phyloP scores from a whole-genome alignment of 2,888 invertebrate genomes.

The Lysandra coridon region DNA sequence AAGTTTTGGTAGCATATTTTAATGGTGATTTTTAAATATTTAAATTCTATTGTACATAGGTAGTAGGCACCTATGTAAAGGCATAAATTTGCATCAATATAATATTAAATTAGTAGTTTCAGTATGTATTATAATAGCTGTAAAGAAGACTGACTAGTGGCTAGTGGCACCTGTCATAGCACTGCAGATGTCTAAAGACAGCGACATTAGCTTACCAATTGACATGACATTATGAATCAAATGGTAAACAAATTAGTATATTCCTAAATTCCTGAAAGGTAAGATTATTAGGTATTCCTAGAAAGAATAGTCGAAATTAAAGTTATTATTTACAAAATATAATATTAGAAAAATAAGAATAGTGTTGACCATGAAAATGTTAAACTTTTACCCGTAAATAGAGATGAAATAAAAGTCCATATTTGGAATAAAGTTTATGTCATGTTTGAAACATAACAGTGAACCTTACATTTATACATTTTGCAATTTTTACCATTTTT shows the following conservation, averaged over 20 bases:
- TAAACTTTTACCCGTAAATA: neutral
- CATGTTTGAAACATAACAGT: conserved; percentile 55
- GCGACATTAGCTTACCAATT: neutral
- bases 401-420: conserved; percentile 54
- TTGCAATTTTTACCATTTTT: conserved; percentile 72
- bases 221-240: no score
- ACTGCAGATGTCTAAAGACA: neutral
- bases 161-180: neutral
- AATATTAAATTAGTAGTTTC: neutral
- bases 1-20: no score
- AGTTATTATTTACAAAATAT: no score
- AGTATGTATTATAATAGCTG: no score
- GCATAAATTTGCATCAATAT: conserved; percentile 5
- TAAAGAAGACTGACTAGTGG: no score
- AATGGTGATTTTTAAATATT: neutral
- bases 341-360: no score
- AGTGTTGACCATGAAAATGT: no score
- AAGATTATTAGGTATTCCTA: no score
- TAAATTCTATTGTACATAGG: neutral
- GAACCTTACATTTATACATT: conserved; percentile 66
- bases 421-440: conserved; percentile 70
- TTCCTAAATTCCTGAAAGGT: no score
- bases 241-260: no score
- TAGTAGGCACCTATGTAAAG: neutral
- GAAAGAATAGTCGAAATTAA: no score